phyloP scores from a whole-genome alignment of 2,113 vertebrate species.

The Thunnus thynnus region DNA sequence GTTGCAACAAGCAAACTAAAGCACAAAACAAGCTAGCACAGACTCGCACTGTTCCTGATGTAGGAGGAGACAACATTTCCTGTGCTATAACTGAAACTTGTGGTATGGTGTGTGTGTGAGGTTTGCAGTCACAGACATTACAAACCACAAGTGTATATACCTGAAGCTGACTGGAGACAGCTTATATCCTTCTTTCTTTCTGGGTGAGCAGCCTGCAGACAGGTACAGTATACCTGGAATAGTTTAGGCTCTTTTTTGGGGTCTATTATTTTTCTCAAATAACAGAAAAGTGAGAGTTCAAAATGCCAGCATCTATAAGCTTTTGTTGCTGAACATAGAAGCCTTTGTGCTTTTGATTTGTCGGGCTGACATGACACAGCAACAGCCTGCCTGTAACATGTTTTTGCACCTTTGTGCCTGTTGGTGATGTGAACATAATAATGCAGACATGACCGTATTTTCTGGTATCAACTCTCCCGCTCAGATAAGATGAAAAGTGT shows the following conservation, averaged over 20 bases:
- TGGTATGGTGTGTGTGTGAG: slow-evolving; percentile 31
- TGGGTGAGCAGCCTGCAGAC: not conserved
- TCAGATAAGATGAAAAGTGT: not conserved
- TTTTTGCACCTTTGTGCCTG: not conserved
- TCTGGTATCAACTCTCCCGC: not conserved
- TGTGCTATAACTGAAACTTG: slow-evolving; percentile 52
- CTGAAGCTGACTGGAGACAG: slow-evolving; percentile 17
- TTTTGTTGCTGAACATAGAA: not conserved
- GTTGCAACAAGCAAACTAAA: slow-evolving; percentile 47
- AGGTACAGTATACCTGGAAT: not conserved
- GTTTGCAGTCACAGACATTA: slow-evolving; percentile 56
- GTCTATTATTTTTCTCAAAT: not conserved
- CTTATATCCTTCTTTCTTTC: not conserved
- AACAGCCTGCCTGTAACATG: not conserved
- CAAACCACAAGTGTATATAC: slow-evolving; percentile 52
- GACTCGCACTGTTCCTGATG: slow-evolving; percentile 2
- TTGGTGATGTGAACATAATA: not conserved
- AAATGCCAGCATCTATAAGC: not conserved
- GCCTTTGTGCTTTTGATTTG: slow-evolving; percentile 5
- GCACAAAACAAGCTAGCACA: slow-evolving; percentile 10
- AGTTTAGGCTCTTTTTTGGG: not conserved
- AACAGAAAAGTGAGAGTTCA: not conserved
- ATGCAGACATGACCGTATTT: slow-evolving; percentile 4
- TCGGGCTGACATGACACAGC: not conserved
- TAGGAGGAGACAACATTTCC: slow-evolving; percentile 72